Base-by-base conservation (phyloP, 2,113 vertebrate genomes). In the Osmerus mordax region DNA sequence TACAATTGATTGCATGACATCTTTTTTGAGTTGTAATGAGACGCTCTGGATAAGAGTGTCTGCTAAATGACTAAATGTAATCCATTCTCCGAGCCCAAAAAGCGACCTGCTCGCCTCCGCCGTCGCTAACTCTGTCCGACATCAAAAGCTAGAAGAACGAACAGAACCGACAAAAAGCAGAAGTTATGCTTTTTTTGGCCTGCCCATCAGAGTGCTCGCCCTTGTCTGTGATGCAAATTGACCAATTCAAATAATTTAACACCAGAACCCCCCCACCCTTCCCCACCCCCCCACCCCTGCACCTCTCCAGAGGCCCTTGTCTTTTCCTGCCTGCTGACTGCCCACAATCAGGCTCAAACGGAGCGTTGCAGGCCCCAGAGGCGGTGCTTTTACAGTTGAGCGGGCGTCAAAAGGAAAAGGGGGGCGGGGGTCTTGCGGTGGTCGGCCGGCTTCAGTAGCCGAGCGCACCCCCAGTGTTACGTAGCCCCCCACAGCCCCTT, bases 191-290 rank as follows among this genome's bases (percentile, higher is more conserved):
- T 14, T 7, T 15, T 21, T 53, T 28, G 47, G 54, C 59, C 61
- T 52, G 54, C 51, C 51, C 61, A 65, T 28, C 55, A 51, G 29
- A 54, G 21, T 28, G 54, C 54, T 36, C 7, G 23, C 25, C 55
- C 61, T 67, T 11, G 41, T 63, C 61, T 51, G 55, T 47, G 25
- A 71, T 71, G 55, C 74, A 76, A 76, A 76, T 76, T 53, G 69
- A 67, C 12, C 64, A 53, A 66, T 54, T 62, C 75, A 54, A 67
- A 71, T 67, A 58, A 66, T 47, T 51, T 66, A 67, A 56, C 18
- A 18, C 16, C 23, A 21, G 12, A 6, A 25, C 15, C 14, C 61
- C 61, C 14, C 60, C 21, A 5, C 15, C 25, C 61, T 11, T 21
- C 14, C 61, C 61, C 60, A 2, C 21, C 53, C 53, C 53, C 54